Evolutionary conservation across 2,113 vertebrate species (phyloP).

Genomic region (Corynorhinus townsendii): DNA sequence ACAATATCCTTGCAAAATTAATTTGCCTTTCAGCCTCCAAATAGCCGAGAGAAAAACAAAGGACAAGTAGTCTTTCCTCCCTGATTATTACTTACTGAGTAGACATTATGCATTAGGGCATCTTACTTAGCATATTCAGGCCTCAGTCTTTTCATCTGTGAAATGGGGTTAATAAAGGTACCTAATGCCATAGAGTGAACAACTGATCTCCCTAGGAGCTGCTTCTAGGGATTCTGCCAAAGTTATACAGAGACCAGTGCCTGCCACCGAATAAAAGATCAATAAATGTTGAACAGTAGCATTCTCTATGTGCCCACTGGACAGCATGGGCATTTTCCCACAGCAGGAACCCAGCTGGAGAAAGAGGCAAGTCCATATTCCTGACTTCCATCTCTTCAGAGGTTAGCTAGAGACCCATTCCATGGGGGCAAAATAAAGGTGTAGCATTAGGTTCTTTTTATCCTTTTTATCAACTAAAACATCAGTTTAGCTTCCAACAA

Average conservation of each 20-base stretch:
- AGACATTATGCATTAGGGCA: not conserved
- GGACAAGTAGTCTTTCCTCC: not conserved
- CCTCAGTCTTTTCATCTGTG: not conserved
- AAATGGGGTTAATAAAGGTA: not conserved
- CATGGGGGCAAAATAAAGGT: not conserved
- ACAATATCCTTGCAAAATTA: not conserved
- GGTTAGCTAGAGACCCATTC: not conserved
- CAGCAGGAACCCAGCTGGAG: not conserved
- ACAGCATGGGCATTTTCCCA: not conserved
- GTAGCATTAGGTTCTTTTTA: not conserved
- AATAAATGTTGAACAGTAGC: not conserved
- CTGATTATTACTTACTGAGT: not conserved
- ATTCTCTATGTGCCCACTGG: not conserved
- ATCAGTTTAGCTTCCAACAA: not conserved
- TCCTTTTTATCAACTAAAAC: not conserved
- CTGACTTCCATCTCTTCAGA: not conserved
- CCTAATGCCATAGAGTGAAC: not conserved
- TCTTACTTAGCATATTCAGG: not conserved
- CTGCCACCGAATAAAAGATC: not conserved
- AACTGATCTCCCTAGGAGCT: too few species aligned
- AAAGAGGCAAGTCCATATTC: not conserved
- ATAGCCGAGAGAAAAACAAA: not conserved
- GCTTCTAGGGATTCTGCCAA: not conserved
- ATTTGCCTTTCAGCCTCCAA: not conserved
- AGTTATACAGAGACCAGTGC: not conserved